phyloP scores from a whole-genome alignment of 1,140 invertebrate species.

The Rhopalosiphum maidis region DNA sequence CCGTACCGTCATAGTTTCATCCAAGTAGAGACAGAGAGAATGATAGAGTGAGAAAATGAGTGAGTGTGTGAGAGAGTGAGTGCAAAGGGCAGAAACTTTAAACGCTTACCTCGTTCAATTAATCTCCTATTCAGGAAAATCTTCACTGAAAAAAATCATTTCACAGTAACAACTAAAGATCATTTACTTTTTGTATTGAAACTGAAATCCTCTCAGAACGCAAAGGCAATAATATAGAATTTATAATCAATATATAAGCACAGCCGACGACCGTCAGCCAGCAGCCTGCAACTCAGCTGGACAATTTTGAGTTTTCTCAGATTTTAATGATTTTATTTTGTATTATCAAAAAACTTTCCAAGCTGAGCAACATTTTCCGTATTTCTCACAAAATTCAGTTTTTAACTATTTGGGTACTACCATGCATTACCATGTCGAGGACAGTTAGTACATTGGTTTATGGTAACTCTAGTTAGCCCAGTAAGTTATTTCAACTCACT shows the following conservation, averaged over 20 bases:
- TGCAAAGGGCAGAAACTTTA: neutral
- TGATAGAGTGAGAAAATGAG: neutral
- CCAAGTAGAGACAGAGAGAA: constrained; percentile 9
- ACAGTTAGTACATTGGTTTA: neutral
- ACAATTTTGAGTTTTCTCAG: neutral
- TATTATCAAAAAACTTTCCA: constrained; percentile 6
- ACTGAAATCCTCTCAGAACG: neutral
- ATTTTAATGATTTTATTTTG: constrained; percentile 13
- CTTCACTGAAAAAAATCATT: neutral
- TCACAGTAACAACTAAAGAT: neutral
- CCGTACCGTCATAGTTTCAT: constrained; percentile 27
- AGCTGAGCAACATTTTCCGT: constrained; percentile 37
- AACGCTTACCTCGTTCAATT: constrained; percentile 38
- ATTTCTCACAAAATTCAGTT: neutral
- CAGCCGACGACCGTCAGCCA: neutral
- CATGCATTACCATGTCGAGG: neutral
- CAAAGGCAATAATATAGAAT: neutral
- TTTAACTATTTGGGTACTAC: neutral
- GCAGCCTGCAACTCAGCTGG: neutral
- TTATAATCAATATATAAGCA: constrained; percentile 13
- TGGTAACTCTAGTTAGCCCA: neutral
- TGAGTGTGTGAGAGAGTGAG: neutral
- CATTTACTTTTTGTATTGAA: neutral
- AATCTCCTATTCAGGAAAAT: constrained; percentile 8
- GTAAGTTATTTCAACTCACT: neutral